Conservation (phyloP, 2,797 vertebrate genomes). For the Gouania willdenowi region DNA sequence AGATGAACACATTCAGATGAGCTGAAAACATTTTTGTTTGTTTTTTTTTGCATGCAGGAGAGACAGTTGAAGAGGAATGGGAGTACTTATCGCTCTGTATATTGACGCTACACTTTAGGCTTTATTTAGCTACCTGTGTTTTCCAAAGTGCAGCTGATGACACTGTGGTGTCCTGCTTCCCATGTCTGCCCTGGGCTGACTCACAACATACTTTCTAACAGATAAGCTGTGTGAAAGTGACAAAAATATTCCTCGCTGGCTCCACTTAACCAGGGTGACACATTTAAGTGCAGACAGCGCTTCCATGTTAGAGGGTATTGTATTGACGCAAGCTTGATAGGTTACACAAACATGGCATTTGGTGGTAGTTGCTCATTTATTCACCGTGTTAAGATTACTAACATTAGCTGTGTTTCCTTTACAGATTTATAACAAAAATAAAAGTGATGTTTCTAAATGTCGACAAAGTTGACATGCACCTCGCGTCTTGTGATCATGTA, state of each 20-base stretch:
- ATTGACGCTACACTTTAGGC: slow-evolving; percentile 29
- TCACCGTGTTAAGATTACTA: too few species aligned
- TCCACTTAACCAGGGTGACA: slow-evolving; percentile 28
- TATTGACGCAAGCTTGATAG: slow-evolving; percentile 35
- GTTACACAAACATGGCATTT: slow-evolving; percentile 6
- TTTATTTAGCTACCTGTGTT: slow-evolving; percentile 57
- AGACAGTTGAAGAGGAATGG: slow-evolving; percentile 22
- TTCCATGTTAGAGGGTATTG: slow-evolving; percentile 8
- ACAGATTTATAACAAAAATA: too few species aligned
- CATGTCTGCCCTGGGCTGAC: slow-evolving; percentile 48
- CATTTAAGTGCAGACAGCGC: slow-evolving; percentile 15
- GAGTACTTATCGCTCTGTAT: slow-evolving; percentile 36
- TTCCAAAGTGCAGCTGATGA: slow-evolving; percentile 54
- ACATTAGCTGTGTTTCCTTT: too few species aligned
- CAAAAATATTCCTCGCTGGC: slow-evolving; percentile 24
- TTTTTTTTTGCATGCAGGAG: slow-evolving; percentile 1
- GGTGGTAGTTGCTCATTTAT: background rate
- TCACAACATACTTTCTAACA: slow-evolving; percentile 53
- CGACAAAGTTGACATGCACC: too few species aligned
- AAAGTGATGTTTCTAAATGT: too few species aligned
- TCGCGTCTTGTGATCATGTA: too few species aligned
- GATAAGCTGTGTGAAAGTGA: slow-evolving; percentile 49
- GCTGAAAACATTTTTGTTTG: slow-evolving; percentile 13
- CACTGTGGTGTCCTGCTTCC: slow-evolving; percentile 46
- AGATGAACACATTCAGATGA: too few species aligned